Conservation (phyloP, 2,797 vertebrate species). For the Echiichthys vipera region DNA sequence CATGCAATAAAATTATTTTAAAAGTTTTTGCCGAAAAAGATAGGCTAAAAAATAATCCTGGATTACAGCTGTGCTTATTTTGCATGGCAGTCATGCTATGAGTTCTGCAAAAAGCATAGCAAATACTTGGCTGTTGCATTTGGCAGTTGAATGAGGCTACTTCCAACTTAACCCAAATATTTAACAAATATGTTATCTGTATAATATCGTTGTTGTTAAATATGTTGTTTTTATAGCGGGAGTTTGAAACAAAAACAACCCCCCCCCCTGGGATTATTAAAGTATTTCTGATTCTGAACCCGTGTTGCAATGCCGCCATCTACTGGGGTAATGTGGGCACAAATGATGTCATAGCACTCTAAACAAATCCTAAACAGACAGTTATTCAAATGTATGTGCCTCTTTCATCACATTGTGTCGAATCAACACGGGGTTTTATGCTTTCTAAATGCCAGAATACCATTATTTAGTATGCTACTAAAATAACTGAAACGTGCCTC, state of each 20-base stretch:
- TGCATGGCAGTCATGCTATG: background rate
- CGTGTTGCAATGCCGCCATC: constrained; percentile 56
- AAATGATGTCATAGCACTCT: background rate
- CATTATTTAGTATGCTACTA: background rate
- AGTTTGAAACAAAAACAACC: too few relatives aligned
- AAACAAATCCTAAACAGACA: background rate
- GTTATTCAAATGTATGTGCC: background rate
- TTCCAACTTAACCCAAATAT: background rate
- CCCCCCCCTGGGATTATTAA: too few relatives aligned
- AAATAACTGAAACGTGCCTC: background rate
- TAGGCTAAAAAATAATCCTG: too few relatives aligned
- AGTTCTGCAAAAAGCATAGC: background rate
- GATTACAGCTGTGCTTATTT: background rate
- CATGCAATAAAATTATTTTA: background rate
- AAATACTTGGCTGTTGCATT: background rate
- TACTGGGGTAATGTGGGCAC: constrained; percentile 21
- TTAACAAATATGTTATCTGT: too few relatives aligned
- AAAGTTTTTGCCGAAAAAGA: background rate
- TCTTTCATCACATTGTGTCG: background rate
- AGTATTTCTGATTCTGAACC: too few relatives aligned
- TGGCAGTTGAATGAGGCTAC: background rate
- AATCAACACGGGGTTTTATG: fast-evolving
- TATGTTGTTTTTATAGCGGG: too few relatives aligned
- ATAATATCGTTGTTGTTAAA: too few relatives aligned
- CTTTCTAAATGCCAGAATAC: background rate